Base-by-base conservation (phyloP, 2,888 invertebrate species). In the Ophioninae sp. region DNA sequence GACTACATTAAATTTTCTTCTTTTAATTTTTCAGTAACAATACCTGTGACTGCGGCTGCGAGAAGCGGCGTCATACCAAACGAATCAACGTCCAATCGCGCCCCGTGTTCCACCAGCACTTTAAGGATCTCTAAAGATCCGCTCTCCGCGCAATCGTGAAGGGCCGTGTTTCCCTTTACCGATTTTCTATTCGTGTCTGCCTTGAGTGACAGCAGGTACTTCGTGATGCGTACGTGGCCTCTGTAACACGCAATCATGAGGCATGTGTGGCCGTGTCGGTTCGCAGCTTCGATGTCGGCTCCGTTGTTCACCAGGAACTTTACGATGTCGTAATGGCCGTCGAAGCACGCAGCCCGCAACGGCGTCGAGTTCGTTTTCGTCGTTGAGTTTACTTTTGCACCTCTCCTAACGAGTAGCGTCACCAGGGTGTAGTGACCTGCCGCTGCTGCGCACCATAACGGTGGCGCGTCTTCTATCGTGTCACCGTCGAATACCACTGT, bases 241-340 rank as follows among this genome's bases (percentile, higher is more conserved):
- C 98, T 98, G 94, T 98, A 99, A 93, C 98, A 99, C 68, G 99
- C 98, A 85, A 99, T 99, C 99, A 99, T 99, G 50, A 99, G 94
- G 91, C 99, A 99, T 17, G 99, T 99, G 94, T 99, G 99, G 0
- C 98, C 98, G 92, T 98, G 98, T 85, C 98, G 95, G 93, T 99
- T 99, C 30, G 98, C 98, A 91, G 98, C 96, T 94, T 99, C 99
- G 92, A 99, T 97, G 93, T 99, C 98, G 95, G 99, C 99, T 80
- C 97, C 97, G 92, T 97, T 95, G 90, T 96, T 96, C 84, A 99
- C 96, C 88, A 99, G 95, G 94, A 96, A 99, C 94, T 97, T 96
- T 87, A 99, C 99, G 88, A 99, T 98, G 89, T 98, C 97, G 90
- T 97, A 95, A 91, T 99, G 97, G 37, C 99, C 99, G 93, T 99